Evolutionary conservation across 37 sponge, comb jelly and placozoan genomes (phyloP).

Genomic region (Aphrocallistes beatrix): DNA sequence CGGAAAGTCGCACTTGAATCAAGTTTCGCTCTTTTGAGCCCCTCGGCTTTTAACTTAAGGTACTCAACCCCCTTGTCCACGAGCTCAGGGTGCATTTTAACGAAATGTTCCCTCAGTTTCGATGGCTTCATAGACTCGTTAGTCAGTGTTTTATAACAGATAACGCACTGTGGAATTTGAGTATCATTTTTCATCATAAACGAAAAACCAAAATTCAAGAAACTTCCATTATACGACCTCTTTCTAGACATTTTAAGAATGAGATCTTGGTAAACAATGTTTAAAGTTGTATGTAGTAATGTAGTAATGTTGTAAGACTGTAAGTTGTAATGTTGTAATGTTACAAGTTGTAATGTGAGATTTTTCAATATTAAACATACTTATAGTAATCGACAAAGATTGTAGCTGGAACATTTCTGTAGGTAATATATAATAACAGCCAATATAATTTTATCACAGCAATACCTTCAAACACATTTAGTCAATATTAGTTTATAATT

Average conservation of each 20-base stretch:
- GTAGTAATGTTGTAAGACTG: too few relatives aligned
- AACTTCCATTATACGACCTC: background rate
- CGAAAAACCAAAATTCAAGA: background rate
- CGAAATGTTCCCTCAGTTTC: conserved; percentile 4
- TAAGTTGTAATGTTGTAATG: too few relatives aligned
- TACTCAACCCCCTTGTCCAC: conserved; percentile 12
- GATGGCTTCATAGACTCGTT: conserved; percentile 6
- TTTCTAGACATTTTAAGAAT: background rate
- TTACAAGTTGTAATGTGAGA: too few relatives aligned
- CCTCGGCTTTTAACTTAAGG: conserved; percentile 14
- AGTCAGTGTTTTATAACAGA: conserved; percentile 5
- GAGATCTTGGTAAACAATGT: too few relatives aligned
- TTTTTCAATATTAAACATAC: too few relatives aligned
- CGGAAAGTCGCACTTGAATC: conserved; percentile 13
- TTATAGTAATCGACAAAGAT: too few relatives aligned
- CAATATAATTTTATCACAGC: too few relatives aligned
- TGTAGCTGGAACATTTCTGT: too few relatives aligned
- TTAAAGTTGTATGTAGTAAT: too few relatives aligned
- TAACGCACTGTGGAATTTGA: background rate
- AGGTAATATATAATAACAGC: too few relatives aligned
- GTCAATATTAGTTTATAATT: too few relatives aligned
- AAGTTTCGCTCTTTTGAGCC: conserved; percentile 14
- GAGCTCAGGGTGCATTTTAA: conserved; percentile 1
- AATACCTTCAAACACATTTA: too few relatives aligned
- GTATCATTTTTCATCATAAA: background rate